Evolutionary conservation across 2,113 vertebrate species (phyloP), one percentile per base, ranked within the genome.

Genomic region (Albula glossodonta): DNA sequence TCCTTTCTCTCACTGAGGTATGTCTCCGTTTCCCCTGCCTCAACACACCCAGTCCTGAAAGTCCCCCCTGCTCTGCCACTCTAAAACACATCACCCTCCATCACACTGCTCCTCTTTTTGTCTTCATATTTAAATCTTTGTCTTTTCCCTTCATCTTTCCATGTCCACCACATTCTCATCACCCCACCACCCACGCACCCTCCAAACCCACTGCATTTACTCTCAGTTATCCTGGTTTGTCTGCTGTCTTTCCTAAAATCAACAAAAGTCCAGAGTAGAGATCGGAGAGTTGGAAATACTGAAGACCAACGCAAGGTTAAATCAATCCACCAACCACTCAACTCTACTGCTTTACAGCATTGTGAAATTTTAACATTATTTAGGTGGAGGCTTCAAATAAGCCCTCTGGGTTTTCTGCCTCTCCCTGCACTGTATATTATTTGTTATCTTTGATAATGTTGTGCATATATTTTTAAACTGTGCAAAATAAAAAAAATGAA

Each of bases 21-120:
- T 86, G 87, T 91, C 90, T 93, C 92, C 83, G 89, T 90, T 91
- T 89, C 89, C 90, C 90, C 87, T 83, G 86, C 88, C 88, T 86
- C 82, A 86, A 83, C 87, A 87, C 90, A 90, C 85, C 86, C 87
- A 86, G 84, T 84, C 85, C 84, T 53, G 31, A 56, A 78, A 89
- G 74, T 17, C 85, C 85, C 53, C 53, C 1, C 87, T 87, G 77
- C 86, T 80, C 60, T 41, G 31, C 60, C 60, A 1, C 56, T 60
- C 56, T 60, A 11, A n/a, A 79, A 80, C 60, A 51, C 63, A 57
- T 63, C 78, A 88, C 86, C 87, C 83, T 51, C 81, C 53, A 31
- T 79, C 50, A 53, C 74, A 80, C 57, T 78, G 7, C 70, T n/a
- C 66, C 70, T 80, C 70, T 41, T 78, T 82, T 86, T 56, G 49